Conservation (phyloP, 2,113 vertebrate genomes). For the Cyanocitta stelleri region DNA sequence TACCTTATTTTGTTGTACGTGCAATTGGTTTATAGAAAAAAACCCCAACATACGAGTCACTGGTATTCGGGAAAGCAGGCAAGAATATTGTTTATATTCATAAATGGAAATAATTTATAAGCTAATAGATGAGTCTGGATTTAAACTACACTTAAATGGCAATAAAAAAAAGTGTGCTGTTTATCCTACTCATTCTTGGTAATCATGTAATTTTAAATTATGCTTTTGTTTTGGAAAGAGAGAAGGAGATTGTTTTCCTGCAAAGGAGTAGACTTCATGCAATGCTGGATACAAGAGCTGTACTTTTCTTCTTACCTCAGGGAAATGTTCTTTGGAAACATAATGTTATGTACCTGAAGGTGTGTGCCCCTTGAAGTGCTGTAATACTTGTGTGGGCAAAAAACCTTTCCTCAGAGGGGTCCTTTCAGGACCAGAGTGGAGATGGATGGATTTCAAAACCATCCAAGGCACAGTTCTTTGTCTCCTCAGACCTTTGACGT, state of each 20-base stretch:
- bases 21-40: background rate
- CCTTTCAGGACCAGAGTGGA: background rate
- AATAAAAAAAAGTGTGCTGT: background rate
- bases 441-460: slow-evolving; percentile 5
- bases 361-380: background rate
- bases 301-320: background rate
- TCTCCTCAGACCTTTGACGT: background rate
- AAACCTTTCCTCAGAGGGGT: background rate
- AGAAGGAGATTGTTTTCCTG: background rate
- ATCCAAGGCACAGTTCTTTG: background rate
- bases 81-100: background rate
- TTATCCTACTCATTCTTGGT: background rate
- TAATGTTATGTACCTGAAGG: background rate
- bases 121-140: background rate
- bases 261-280: background rate
- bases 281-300: background rate
- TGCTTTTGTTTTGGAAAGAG: background rate
- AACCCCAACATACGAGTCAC: background rate
- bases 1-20: background rate
- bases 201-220: background rate
- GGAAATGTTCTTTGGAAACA: background rate
- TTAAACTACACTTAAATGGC: background rate
- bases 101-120: background rate
- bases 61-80: background rate
- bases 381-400: background rate